These are phyloP conservation scores for Dufourea novaeangliae DNA, from an alignment of 1,140 invertebrate genomes.

Conservation along the genomic window DNA sequence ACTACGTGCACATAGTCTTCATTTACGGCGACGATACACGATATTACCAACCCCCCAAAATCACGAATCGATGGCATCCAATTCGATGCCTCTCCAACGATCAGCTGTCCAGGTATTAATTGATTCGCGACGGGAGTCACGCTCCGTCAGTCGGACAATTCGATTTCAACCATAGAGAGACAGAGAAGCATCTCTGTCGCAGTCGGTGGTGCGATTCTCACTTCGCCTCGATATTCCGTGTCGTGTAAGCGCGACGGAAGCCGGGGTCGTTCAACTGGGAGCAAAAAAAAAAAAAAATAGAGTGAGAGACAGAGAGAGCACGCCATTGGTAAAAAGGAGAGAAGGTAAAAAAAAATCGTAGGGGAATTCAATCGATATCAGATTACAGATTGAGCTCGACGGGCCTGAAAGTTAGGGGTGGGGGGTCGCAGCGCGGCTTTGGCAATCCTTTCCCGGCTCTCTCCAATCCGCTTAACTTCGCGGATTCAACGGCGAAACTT, in stretches of 20 bases:
- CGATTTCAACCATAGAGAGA: neutral
- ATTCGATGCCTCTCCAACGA: neutral
- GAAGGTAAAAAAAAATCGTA: constrained; percentile 22
- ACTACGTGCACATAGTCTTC: too few species aligned
- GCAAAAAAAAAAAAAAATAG: neutral
- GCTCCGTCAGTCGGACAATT: neutral
- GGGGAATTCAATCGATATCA: constrained; percentile 44
- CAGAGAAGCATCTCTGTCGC: neutral
- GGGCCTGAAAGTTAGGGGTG: constrained; percentile 51
- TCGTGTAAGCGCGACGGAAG: constrained; percentile 3
- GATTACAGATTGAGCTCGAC: constrained; percentile 53
- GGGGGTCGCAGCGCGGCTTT: constrained; percentile 31
- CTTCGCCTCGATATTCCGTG: neutral
- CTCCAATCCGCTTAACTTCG: constrained; percentile 72
- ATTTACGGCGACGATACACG: too few species aligned
- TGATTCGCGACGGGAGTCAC: neutral
- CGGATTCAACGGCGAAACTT: constrained; percentile 64
- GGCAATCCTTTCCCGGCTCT: constrained; percentile 64
- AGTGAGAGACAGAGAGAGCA: neutral
- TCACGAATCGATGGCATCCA: too few species aligned
- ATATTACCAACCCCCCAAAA: too few species aligned
- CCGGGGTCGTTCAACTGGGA: constrained; percentile 8
- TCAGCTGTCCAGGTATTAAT: neutral
- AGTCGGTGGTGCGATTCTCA: too few species aligned
- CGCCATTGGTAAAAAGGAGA: neutral